Percentiles rank a stretch among this genome's conserved stretches.
phyloP scores from a whole-genome alignment of 2,113 vertebrate genomes.

The Rhinogobius similis region DNA sequence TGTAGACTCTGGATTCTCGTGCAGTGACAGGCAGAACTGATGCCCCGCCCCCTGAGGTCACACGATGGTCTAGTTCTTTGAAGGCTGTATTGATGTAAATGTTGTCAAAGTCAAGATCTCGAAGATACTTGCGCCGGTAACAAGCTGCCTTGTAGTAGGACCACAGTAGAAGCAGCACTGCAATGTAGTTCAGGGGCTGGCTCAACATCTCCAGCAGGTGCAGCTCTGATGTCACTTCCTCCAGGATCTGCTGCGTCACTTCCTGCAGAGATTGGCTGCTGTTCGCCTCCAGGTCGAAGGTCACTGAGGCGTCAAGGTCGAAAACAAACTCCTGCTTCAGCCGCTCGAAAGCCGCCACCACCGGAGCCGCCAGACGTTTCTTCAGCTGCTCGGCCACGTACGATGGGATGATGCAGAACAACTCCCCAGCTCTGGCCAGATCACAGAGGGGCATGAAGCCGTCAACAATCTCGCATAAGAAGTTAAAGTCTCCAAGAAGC shows the following conservation, averaged over 20 bases:
- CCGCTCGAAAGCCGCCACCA: constrained; percentile 65
- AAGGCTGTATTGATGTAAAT: constrained; percentile 83
- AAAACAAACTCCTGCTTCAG: constrained; percentile 87
- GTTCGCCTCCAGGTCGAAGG: constrained; percentile 73
- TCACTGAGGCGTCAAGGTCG: constrained; percentile 76
- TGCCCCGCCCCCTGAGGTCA: constrained; percentile 58
- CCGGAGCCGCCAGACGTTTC: constrained; percentile 54
- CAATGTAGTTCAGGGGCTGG: constrained; percentile 65
- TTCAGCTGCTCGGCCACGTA: constrained; percentile 78
- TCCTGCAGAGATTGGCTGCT: constrained; percentile 81
- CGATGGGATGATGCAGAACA: constrained; percentile 85
- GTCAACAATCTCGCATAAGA: constrained; percentile 80
- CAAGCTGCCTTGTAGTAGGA: constrained; percentile 78
- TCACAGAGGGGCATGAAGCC: constrained; percentile 81
- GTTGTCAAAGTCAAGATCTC: constrained; percentile 82
- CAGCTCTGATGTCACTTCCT: constrained; percentile 66
- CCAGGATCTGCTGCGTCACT: constrained; percentile 78
- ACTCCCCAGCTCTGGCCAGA: constrained; percentile 59
- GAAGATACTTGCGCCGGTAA: constrained; percentile 82
- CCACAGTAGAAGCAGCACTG: constrained; percentile 69
- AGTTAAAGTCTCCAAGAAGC: constrained; percentile 65
- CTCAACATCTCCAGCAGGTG: constrained; percentile 41
- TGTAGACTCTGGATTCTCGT: constrained; percentile 77
- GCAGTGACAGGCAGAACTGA: constrained; percentile 80
- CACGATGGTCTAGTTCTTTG: constrained; percentile 72